Conservation (phyloP, 2,113 vertebrate species). For the Nerophis lumbriciformis region DNA sequence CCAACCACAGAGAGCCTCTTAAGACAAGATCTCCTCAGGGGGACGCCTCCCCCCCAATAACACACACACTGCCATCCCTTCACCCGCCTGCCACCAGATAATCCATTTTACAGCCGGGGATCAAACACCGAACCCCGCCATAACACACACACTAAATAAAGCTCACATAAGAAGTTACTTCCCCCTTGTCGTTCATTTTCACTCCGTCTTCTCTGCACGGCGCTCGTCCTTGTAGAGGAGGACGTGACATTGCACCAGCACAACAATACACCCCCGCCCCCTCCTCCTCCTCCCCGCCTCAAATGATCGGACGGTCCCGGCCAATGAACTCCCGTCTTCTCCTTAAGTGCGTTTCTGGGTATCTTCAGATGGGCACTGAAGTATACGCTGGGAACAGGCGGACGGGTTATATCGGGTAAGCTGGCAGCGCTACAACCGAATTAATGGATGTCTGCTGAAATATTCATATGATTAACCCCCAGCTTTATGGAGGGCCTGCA, state of each 20-base stretch:
- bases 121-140: conserved; percentile 73
- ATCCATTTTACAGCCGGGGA: conserved; percentile 73
- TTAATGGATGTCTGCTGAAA: conserved; percentile 71
- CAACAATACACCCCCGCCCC: conserved; percentile 26
- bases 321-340: conserved; percentile 31
- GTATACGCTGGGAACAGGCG: conserved; percentile 37
- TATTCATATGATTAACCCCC: conserved; percentile 64
- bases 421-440: conserved; percentile 68
- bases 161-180: conserved; percentile 27
- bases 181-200: conserved; percentile 20
- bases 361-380: conserved; percentile 41
- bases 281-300: too few species aligned
- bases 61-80: conserved; percentile 60
- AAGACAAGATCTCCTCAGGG: conserved; percentile 62
- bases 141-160: conserved; percentile 33
- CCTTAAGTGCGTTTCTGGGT: conserved; percentile 58
- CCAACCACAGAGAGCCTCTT: conserved; percentile 63
- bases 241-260: conserved; percentile 38
- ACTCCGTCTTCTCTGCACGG: background rate
- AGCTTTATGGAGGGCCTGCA: conserved; percentile 31
- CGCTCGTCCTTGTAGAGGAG: conserved; percentile 31
- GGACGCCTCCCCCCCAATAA: conserved; percentile 34
- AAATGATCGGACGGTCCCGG: conserved; percentile 28
- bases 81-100: conserved; percentile 72
- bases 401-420: conserved; percentile 51